Conservation (phyloP, 2,797 vertebrate genomes). For the Sylvilagus floridanus region DNA sequence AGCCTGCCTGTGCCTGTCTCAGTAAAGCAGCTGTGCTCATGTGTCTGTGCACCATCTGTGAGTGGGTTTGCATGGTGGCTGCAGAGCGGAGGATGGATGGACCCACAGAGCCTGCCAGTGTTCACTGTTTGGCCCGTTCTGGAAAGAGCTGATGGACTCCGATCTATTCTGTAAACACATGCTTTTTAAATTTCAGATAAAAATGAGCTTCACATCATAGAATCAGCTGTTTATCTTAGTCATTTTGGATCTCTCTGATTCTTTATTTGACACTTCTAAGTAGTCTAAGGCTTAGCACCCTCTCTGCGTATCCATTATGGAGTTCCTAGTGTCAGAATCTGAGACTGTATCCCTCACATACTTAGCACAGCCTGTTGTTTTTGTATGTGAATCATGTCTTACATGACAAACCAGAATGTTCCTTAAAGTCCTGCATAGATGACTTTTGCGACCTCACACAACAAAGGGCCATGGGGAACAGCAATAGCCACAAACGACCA, state of each 20-base stretch:
- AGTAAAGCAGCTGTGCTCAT: background rate
- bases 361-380: background rate
- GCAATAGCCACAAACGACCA: background rate
- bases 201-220: slow-evolving; percentile 15
- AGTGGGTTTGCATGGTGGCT: background rate
- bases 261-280: slow-evolving; percentile 39
- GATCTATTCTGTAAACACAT: slow-evolving; percentile 19
- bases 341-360: background rate
- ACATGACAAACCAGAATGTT: slow-evolving; percentile 23
- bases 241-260: background rate
- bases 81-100: background rate
- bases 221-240: background rate
- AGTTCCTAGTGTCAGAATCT: background rate
- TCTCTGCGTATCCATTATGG: background rate
- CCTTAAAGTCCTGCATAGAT: background rate
- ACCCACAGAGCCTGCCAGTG: background rate
- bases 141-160: background rate
- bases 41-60: background rate
- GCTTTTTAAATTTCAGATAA: slow-evolving; percentile 25
- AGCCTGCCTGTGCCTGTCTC: background rate
- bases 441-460: slow-evolving; percentile 25
- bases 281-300: background rate
- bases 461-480: slow-evolving; percentile 22
- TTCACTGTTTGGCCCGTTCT: background rate
- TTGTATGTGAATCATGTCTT: background rate